Evolutionary conservation across 2,113 vertebrate genomes (phyloP), one percentile per base, ranked within the genome.

Genomic region (Anguilla japonica): DNA sequence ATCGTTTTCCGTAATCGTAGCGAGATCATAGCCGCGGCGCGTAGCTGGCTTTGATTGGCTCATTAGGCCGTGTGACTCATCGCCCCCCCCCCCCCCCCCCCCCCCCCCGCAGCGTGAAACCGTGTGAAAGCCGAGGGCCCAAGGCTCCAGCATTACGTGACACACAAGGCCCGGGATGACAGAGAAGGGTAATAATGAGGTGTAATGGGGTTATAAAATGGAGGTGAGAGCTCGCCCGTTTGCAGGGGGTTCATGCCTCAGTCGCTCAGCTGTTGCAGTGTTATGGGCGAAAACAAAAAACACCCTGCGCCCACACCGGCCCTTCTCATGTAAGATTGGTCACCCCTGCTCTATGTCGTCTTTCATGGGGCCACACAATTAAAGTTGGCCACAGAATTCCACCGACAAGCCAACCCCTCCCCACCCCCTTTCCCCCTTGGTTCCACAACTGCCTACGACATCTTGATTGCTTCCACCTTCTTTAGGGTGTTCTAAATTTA

Each of bases 61-160:
- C 90, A 90, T 94, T 91, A 91, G 87, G 87, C 89, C 90, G 85
- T 86, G 88, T 89, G 90, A 91, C 92, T 88, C 92, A 87, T 88
- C 88, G 89, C 90, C 34, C 34, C 34, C 90, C 91, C 92, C 91
- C 90, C 91, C 92, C 91, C 90, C 34, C 34, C 34, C 90, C 90
- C 34, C 34, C 34, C 90, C 91, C 92, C 91, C 90, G 53, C 93
- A 91, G 89, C 86, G 88, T 82, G 88, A 90, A 85, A 89, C 63
- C 34, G 53, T 90, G 88, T 91, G 91, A 91, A 92, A 89, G 92
- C 89, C 90, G 88, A 89, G 88, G n/a, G 5, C 71, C 71, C 13
- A 75, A 87, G 83, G 75, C 84, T 86, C 79, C 84, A 83, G 78
- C 84, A 88, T 82, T 89, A 82, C 71, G 18, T 82, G 79, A 34